Conservation (phyloP, 2,888 invertebrate genomes). For the Lochmaea crataegi region DNA sequence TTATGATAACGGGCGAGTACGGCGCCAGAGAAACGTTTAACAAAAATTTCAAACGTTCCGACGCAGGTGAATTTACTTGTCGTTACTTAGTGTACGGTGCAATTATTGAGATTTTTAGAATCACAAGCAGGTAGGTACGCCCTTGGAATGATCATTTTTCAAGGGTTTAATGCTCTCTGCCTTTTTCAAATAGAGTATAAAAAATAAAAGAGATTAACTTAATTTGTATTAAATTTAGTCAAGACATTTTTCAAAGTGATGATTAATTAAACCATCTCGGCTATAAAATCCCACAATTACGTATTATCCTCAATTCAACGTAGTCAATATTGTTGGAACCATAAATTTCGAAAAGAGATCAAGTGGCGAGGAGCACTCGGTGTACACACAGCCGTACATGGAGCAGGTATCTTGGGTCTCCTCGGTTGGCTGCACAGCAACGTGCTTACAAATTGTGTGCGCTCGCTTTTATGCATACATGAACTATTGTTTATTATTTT, state of each 20-base stretch:
- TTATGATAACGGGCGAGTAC: no score
- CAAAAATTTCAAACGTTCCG: no score
- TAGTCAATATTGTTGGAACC: constrained; percentile 53
- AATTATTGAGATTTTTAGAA: no score
- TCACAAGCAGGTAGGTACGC: no score
- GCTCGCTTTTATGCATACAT: constrained; percentile 62
- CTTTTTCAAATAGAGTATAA: no score
- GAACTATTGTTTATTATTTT: constrained; percentile 62
- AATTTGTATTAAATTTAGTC: background rate
- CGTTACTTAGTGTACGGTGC: no score
- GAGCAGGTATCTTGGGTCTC: constrained; percentile 59
- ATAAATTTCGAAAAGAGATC: constrained; percentile 56
- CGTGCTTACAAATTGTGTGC: constrained; percentile 62
- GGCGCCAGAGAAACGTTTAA: no score
- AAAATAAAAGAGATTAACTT: no score
- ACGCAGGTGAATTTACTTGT: no score
- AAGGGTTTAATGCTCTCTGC: no score
- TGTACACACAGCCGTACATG: constrained; percentile 61
- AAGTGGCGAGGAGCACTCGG: constrained; percentile 59
- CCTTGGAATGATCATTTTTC: no score
- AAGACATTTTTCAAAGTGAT: constrained; percentile 3
- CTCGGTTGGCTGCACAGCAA: constrained; percentile 59
- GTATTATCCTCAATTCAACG: constrained; percentile 52
- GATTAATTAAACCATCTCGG: constrained; percentile 22
- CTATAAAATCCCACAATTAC: constrained; percentile 52